Conservation (phyloP, 2,113 vertebrate genomes). For the Merops nubicus region DNA sequence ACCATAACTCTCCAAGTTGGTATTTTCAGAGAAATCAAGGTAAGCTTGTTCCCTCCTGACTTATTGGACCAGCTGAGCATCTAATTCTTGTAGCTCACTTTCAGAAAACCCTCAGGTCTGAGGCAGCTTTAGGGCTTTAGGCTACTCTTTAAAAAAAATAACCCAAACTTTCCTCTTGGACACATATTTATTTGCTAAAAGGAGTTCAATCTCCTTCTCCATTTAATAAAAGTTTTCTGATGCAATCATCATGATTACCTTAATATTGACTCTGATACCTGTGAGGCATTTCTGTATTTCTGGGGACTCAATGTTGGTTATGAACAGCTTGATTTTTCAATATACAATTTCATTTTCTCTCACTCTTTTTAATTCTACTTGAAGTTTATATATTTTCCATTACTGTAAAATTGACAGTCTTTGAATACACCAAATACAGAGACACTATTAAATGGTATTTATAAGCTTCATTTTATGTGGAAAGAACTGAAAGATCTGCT, state of each 20-base stretch:
- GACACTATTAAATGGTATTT: background rate
- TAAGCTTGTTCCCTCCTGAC: background rate
- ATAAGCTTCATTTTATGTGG: background rate
- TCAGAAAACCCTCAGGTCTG: background rate
- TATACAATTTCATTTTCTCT: background rate
- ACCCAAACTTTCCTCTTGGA: background rate
- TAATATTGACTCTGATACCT: constrained; percentile 23
- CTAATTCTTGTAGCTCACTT: background rate
- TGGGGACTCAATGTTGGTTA: background rate
- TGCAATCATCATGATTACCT: background rate
- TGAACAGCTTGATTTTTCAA: constrained; percentile 34
- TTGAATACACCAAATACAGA: background rate
- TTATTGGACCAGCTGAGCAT: background rate
- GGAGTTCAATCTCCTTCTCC: background rate
- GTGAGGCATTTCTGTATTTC: constrained; percentile 14
- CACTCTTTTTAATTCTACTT: constrained; percentile 35
- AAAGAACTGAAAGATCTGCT: background rate
- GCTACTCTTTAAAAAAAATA: background rate
- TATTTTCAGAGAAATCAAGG: background rate
- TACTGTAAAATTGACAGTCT: background rate
- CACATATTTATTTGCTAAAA: background rate
- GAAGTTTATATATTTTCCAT: constrained; percentile 29
- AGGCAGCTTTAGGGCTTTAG: background rate
- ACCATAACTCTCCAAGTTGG: background rate
- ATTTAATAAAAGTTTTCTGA: background rate